Evolutionary conservation across 2,888 invertebrate genomes (phyloP), one percentile per base, ranked within the genome.

Genomic region (Pyrgus malvae): DNA sequence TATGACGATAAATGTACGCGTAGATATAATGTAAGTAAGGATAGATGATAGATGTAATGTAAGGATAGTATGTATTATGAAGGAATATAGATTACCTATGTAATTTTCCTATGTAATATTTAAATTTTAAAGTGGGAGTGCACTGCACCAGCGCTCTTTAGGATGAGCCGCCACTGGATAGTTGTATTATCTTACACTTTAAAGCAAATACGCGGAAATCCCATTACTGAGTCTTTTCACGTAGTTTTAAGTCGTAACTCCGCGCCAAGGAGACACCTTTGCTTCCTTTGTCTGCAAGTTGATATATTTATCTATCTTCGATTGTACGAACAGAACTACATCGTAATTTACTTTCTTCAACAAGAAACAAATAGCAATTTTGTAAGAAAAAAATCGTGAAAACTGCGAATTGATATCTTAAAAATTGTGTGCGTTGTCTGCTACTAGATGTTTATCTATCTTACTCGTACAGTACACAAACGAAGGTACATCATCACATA

Each of bases 141-240:
- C n/a, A n/a, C n/a, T n/a, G n/a, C n/a, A n/a, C n/a, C n/a, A n/a
- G n/a, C n/a, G n/a, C n/a, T n/a, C n/a, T n/a, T n/a, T n/a, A n/a
- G n/a, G n/a, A n/a, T n/a, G n/a, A n/a, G n/a, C n/a, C n/a, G n/a
- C n/a, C n/a, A n/a, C n/a, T n/a, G n/a, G 27, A 25, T 42, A 16
- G 21, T 23, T 12, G 8, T 23, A 45, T 33, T 12, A 23, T 16
- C 35, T 17, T 16, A 48, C 25, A 14, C 29, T 16, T 42, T 17
- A 11, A 17, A 45, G 14, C 14, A 11, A 29, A 19, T 49, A 49
- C 49, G 16, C 31, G 49, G 49, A 49, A 41, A 41, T 33, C n/a
- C 16, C 21, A 41, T 49, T 41, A 41, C 41, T 9, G 23, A 49
- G 12, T 49, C 48, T 41, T 41, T 41, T 33, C 41, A 49, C 48